Evolutionary conservation across 2,888 invertebrate genomes (phyloP).

Genomic region (Biston betularia): DNA sequence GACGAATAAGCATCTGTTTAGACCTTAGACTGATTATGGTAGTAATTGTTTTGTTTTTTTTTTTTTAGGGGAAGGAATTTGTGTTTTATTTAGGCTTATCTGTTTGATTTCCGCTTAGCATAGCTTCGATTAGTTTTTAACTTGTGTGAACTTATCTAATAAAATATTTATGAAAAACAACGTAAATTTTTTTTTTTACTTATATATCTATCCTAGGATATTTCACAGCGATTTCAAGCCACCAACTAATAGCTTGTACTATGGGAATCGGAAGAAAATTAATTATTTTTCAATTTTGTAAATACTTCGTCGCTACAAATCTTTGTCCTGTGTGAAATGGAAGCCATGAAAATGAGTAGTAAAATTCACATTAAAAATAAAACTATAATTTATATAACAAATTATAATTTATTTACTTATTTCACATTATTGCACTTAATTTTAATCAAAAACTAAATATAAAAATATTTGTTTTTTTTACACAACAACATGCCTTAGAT

Average conservation of each 20-base stretch:
- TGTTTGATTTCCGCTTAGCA: not conserved
- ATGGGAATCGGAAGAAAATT: too few species aligned
- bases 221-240: too few species aligned
- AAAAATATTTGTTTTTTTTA: conserved; percentile 41
- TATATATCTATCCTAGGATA: not conserved
- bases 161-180: not conserved
- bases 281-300: too few species aligned
- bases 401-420: conserved; percentile 57
- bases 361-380: not conserved
- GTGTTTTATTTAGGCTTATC: conserved; percentile 17
- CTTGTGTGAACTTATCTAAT: not conserved
- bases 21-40: not conserved
- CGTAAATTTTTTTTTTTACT: not conserved
- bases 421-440: conserved; percentile 70
- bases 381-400: conserved; percentile 52
- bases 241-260: too few species aligned
- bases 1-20: not conserved
- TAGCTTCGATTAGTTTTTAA: not conserved
- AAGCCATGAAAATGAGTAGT: too few species aligned
- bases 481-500: conserved; percentile 28
- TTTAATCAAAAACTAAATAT: conserved; percentile 49
- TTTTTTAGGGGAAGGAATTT: conserved; percentile 23
- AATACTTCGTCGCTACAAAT: too few species aligned
- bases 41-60: conserved; percentile 26
- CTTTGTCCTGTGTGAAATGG: too few species aligned